These are phyloP conservation scores for Schizaphis graminum DNA, from an alignment of 2,888 invertebrate species.

Conservation along the genomic window DNA sequence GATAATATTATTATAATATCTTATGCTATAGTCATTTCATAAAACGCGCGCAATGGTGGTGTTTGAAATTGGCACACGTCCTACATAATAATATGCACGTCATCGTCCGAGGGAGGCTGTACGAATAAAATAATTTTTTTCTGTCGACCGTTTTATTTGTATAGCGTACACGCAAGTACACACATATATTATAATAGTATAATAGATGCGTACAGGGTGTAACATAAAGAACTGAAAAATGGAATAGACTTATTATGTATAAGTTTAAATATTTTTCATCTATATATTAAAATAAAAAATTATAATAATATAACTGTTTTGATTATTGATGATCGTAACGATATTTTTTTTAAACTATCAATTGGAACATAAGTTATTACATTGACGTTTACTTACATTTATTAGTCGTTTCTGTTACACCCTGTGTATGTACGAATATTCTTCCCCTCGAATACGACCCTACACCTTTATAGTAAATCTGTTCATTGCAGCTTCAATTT, in stretches of 20 bases:
- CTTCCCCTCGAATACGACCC: conserved; percentile 5
- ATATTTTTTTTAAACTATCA: not conserved
- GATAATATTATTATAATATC: not conserved
- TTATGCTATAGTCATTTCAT: not conserved
- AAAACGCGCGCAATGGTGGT: not conserved
- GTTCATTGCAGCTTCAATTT: not conserved
- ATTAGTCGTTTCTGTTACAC: not conserved
- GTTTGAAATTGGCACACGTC: not conserved
- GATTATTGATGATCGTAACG: not conserved
- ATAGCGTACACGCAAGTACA: not conserved
- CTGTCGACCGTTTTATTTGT: not conserved
- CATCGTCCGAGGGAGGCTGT: not conserved
- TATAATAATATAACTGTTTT: too few relatives aligned
- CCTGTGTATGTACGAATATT: not conserved
- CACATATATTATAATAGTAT: not conserved
- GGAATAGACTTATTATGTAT: not conserved
- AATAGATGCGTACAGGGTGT: not conserved
- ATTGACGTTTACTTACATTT: not conserved
- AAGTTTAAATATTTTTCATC: not conserved
- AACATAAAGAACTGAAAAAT: not conserved
- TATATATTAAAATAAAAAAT: too few relatives aligned
- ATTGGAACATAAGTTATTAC: not conserved
- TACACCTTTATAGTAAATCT: not conserved
- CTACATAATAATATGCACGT: not conserved
- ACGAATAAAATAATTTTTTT: not conserved